Base-by-base conservation (phyloP, 2,113 vertebrate species). In the Pao palembangensis region DNA sequence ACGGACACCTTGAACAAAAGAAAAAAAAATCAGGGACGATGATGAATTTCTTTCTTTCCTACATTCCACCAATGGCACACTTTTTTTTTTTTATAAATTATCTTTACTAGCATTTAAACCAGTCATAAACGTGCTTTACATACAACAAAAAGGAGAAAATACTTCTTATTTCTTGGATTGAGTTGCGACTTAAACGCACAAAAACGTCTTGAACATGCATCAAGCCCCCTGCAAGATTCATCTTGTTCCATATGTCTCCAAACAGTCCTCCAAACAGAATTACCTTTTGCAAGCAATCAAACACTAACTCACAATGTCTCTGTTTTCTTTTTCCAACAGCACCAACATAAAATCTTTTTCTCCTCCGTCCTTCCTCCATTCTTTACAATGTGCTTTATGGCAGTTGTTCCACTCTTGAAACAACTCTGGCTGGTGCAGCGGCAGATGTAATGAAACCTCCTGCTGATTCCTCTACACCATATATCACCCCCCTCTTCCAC, bases 1-100 rank as follows among this genome's bases (percentile, higher is more conserved):
- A 99, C 93, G 0, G 96, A 99, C 76, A 97, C 94, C 96, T 99
- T 66, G 12, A 23, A 17, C 58, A 28, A n/a, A 59, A 5, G 46
- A 31, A 47, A 16, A 21, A 49, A n/a, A 8, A 2, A 31, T 13
- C 17, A 18, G 25, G 19, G 44, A n/a, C 6, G n/a, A 16, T 16
- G 44, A 13, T 3, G 2, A 16, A 13, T n/a, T 6, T 12, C 34
- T 12, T 12, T 12, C 34, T 38, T 38, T 38, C 34, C 34, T 3
- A 28, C 25, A 28, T 28, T 12, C 34, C 34, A 1, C 10, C 34
- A 38, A 2, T 38, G 34, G 8, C 34, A 38, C 10, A 31, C 34
- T 38, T 8, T 38, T 11, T 8, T 38, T 11, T 11, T 38, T 11
- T 38, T 38, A 8, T 7, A 28, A 28, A 28, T 28, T 28, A 28